A percentile compares a stretch with the other conserved stretches of the same genome.
Conservation (phyloP, 2,797 vertebrate species). For the Leptoclinus maculatus region DNA sequence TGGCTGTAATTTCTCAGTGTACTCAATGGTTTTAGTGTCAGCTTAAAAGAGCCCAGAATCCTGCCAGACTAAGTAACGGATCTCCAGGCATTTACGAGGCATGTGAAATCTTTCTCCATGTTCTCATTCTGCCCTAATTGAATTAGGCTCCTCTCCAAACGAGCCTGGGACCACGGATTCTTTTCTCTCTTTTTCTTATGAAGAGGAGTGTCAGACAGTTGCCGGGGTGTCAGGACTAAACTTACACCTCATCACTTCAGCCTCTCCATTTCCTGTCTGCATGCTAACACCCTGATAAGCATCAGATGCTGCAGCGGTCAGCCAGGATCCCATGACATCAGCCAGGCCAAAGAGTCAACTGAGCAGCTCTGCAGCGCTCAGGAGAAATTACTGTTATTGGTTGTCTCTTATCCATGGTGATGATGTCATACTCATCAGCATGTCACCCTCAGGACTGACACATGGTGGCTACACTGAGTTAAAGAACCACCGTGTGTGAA, state of each 20-base stretch:
- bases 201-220: slow-evolving; percentile 37
- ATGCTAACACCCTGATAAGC: slow-evolving; percentile 68
- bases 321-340: slow-evolving; percentile 81
- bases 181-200: slow-evolving; percentile 15
- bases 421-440: slow-evolving; percentile 54
- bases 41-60: slow-evolving; percentile 76
- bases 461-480: background rate
- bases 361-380: slow-evolving; percentile 45
- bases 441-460: slow-evolving; percentile 16
- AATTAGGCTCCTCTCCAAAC: slow-evolving; percentile 82
- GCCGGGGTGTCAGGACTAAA: slow-evolving; percentile 66
- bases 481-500: background rate
- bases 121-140: slow-evolving; percentile 82
- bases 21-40: slow-evolving; percentile 77
- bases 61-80: slow-evolving; percentile 81
- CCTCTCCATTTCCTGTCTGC: slow-evolving; percentile 46
- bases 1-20: slow-evolving; percentile 68
- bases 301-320: slow-evolving; percentile 74
- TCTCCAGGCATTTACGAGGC: slow-evolving; percentile 77
- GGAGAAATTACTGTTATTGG: slow-evolving; percentile 38
- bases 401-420: slow-evolving; percentile 19
- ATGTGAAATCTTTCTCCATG: slow-evolving; percentile 78
- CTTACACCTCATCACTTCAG: slow-evolving; percentile 39
- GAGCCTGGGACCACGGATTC: slow-evolving; percentile 47
- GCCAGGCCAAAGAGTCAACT: slow-evolving; percentile 35